Percentiles rank a stretch among this genome's conserved stretches.
These are phyloP conservation scores for Drosophila hydei DNA, from an alignment of 1,140 invertebrate species.

Conservation along the genomic window DNA sequence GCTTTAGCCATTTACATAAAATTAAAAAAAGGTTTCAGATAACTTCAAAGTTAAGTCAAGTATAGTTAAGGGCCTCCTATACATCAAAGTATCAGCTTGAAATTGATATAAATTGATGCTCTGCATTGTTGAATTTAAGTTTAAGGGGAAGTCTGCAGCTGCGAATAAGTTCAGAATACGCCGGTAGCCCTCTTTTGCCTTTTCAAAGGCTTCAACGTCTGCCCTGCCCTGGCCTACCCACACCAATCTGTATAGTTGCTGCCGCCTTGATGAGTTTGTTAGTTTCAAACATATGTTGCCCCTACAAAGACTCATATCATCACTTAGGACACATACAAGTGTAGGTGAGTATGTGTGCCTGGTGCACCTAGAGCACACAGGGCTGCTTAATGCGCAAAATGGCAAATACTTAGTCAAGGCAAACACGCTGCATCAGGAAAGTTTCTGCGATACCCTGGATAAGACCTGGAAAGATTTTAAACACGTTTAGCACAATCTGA, in stretches of 20 bases:
- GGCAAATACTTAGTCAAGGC: slow-evolving; percentile 59
- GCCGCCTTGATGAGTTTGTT: slow-evolving; percentile 57
- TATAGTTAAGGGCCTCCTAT: no score
- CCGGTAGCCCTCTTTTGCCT: slow-evolving; percentile 2
- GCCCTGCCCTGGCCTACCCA: background rate
- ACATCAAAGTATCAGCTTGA: no score
- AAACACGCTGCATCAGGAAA: slow-evolving; percentile 46
- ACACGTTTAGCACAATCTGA: no score
- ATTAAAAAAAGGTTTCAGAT: no score
- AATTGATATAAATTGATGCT: no score
- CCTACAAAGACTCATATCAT: slow-evolving; percentile 41
- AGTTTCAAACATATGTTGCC: slow-evolving; percentile 54
- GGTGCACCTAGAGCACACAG: background rate
- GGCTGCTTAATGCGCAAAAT: slow-evolving; percentile 62
- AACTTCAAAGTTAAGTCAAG: no score
- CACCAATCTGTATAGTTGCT: slow-evolving; percentile 7
- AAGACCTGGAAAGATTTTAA: slow-evolving; percentile 9
- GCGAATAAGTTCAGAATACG: background rate
- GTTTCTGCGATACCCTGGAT: background rate
- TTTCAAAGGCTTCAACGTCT: background rate
- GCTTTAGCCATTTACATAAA: no score
- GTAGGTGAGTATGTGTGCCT: background rate
- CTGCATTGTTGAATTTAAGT: slow-evolving; percentile 2
- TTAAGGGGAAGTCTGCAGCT: background rate
- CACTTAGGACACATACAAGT: slow-evolving; percentile 17